These are phyloP conservation scores for Stichopus horrens DNA, from an alignment of 53 echinoderm and acorn worm genomes.

Conservation along the genomic window DNA sequence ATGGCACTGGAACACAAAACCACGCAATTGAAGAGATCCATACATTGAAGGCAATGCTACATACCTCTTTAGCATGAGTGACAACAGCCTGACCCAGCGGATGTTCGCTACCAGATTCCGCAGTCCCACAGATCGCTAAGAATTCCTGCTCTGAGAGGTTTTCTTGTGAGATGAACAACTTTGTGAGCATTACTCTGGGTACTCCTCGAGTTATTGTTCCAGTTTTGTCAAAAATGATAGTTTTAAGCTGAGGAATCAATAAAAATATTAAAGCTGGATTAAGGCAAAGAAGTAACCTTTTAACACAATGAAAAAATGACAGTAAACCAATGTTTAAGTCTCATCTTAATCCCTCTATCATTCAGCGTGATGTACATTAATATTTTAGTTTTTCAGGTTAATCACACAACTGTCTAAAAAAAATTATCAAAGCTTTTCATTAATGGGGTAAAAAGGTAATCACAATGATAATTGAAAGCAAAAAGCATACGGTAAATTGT, in stretches of 20 bases:
- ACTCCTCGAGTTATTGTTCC: slow-evolving; percentile 89
- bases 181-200: slow-evolving; percentile 81
- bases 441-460: too few relatives aligned
- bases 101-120: slow-evolving; percentile 92
- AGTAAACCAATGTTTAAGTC: too few relatives aligned
- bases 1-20: too few relatives aligned
- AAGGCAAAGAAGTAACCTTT: background rate
- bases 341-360: too few relatives aligned
- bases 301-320: background rate
- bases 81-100: slow-evolving; percentile 81
- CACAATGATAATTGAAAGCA: too few relatives aligned
- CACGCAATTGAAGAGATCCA: background rate
- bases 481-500: too few relatives aligned
- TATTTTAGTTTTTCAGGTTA: too few relatives aligned
- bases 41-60: background rate
- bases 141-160: slow-evolving; percentile 73
- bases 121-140: slow-evolving; percentile 84
- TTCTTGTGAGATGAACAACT: slow-evolving; percentile 59
- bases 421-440: background rate
- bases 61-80: slow-evolving; percentile 90
- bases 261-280: background rate
- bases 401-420: background rate
- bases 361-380: too few relatives aligned
- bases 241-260: slow-evolving; percentile 64
- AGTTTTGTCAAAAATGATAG: slow-evolving; percentile 94